A percentile compares a stretch with the other conserved stretches of the same genome.
Conservation (phyloP, 2,113 vertebrate species). For the Microcebus ravelobensis region DNA sequence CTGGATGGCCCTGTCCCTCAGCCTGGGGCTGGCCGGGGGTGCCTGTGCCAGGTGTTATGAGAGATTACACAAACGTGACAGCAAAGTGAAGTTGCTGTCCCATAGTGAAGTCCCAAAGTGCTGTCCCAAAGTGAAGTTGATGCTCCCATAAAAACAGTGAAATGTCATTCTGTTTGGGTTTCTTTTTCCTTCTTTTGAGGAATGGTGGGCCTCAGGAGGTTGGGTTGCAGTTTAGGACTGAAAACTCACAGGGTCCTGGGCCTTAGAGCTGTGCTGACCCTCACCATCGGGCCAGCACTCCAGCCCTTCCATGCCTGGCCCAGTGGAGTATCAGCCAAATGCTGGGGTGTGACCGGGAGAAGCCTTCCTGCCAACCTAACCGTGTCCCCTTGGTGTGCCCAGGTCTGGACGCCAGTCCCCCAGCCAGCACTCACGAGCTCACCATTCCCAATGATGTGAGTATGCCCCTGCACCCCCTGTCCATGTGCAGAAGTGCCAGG, state of each 20-base stretch:
- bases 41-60: neutral
- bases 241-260: neutral
- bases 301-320: neutral
- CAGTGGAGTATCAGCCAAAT: neutral
- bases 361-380: slow-evolving; percentile 70
- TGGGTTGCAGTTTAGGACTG: neutral
- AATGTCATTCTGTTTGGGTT: neutral
- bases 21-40: neutral
- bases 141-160: neutral
- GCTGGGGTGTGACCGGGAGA: fast-evolving
- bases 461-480: slow-evolving; percentile 77
- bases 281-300: neutral
- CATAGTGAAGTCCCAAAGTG: too few species aligned
- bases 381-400: slow-evolving; percentile 82
- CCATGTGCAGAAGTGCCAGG: neutral
- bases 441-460: slow-evolving; percentile 99
- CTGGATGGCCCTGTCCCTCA: neutral
- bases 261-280: neutral
- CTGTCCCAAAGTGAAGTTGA: too few species aligned
- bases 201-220: neutral
- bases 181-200: neutral
- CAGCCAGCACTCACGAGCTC: slow-evolving; percentile 98
- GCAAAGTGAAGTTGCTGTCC: too few species aligned
- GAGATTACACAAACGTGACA: fast-evolving
- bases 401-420: slow-evolving; percentile 98